Evolutionary conservation across 2,797 vertebrate species (phyloP), one percentile per base, ranked within the genome.

Genomic region (Astyanax mexicanus): DNA sequence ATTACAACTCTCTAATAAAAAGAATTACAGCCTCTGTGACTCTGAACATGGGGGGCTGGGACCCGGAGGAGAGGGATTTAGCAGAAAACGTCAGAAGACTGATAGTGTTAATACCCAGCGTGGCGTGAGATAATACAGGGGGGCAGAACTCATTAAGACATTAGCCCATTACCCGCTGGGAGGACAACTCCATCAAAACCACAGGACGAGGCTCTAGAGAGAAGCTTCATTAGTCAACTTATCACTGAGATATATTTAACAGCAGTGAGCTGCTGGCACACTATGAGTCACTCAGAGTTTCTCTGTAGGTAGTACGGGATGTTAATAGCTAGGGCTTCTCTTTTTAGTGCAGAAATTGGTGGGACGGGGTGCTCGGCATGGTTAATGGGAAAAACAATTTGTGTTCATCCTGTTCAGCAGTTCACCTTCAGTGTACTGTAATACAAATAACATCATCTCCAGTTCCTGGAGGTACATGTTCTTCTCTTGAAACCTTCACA

Each of bases 91-190:
- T 19, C 42, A 42, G 70, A 61, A 84, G 76, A 77, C 21, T 67
- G 55, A 78, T 58, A 68, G 55, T 47, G 69, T 69, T 77, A 78
- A 77, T 79, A 71, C 72, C 79, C 69, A 23, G 72, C 69, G 44
- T 66, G 72, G 77, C 66, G 71, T 75, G 68, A 78, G 57, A 72
- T 65, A 78, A 73, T 58, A 42, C 61, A 69, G 12, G 52, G 40
- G 68, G 57, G 57, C 57, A 69, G 68, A 75, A 71, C 75, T 84
- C 75, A 84, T 84, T 77, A 80, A 72, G 65, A 80, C 69, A 76
- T 71, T 67, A 72, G 65, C 51, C 54, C 73, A 45, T 62, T 81
- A 75, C 67, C 80, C 61, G 64, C 74, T 61, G 67, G 62, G 68
- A 77, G 27, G 72, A 80, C 23, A 64, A 69, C 74, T 77, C 57